Evolutionary conservation across 2,797 vertebrate genomes (phyloP).

Genomic region (Distichodus sexfasciatus): DNA sequence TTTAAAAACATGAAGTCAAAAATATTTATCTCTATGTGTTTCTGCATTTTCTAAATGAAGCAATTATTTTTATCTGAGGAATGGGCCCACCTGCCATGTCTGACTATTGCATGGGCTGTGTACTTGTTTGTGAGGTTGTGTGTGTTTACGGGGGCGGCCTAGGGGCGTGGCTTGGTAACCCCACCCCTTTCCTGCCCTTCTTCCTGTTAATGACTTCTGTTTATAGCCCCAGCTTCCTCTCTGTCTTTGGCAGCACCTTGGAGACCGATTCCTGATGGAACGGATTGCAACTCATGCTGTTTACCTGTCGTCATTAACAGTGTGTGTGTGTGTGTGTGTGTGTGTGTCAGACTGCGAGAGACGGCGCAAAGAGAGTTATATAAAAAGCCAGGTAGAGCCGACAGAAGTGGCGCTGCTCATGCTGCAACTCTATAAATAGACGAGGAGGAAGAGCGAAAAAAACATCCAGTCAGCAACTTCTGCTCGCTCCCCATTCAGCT

Average conservation of each 20-base stretch:
- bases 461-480: constrained; percentile 27
- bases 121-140: constrained; percentile 2
- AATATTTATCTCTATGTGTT: no score
- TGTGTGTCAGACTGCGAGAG: background rate
- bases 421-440: constrained; percentile 54
- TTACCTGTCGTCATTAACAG: constrained; percentile 5
- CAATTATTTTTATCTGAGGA: no score
- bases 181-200: constrained; percentile 18
- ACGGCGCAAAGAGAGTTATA: constrained; percentile 23
- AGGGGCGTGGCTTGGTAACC: no score
- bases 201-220: constrained; percentile 20
- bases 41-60: no score
- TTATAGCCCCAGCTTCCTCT: constrained; percentile 3
- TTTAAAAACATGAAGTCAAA: no score
- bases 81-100: no score
- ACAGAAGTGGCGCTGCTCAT: constrained; percentile 30
- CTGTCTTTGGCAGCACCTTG: constrained; percentile 11
- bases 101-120: no score
- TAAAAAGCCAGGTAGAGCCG: constrained; percentile 45
- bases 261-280: constrained; percentile 12
- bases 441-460: constrained; percentile 57
- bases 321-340: background rate
- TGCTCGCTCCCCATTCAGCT: constrained; percentile 24
- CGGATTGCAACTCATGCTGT: constrained; percentile 11
- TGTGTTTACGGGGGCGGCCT: background rate